Base-by-base conservation (phyloP, 2,797 vertebrate genomes). In the Neosalanx taihuensis region DNA sequence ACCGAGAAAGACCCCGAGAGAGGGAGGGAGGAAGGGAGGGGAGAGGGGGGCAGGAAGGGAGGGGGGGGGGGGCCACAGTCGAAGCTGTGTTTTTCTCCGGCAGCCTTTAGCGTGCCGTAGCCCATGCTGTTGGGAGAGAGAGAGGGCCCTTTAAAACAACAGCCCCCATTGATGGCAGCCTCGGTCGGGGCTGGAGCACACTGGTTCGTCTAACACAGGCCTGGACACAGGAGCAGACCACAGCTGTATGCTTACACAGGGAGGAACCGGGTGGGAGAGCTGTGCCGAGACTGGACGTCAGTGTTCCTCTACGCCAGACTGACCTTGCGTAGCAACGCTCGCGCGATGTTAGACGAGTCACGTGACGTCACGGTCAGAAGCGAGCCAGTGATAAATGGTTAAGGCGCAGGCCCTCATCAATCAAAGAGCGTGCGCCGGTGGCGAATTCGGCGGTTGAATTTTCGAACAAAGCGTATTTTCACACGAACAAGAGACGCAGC, bases 111-210 rank as follows among this genome's bases (percentile, higher is more conserved):
- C 49, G 65, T 74, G 70, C 66, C 60, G 15, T 9, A 41, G 71
- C 49, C 53, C 64, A 72, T 67, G 64, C 59, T 64, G 65, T 71
- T 61, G 51, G 35, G 49, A 63, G 35, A 64, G 29, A 64, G 29
- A 59, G 63, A 30, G 29, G 29, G 64, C 57, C 59, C 7, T 66
- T 66, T 53, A 65, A 60, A 75, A 69, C 64, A 74, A 69, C 70
- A 62, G n/a, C 6, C 29, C 71, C 73, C 61, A 66, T 75, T 78
- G 26, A 69, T 73, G 46, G 57, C 74, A n/a, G 60, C 69, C 53
- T 56, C 30, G 5, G 30, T 64, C 13, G 30, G 64, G 17, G 46
- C 64, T 51, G n/a, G n/a, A 66, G 64, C 17, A 67, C 46, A 30
- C 51, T 57, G 41, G 9, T 49, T 23, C 62, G 23, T 33, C 61